These are phyloP conservation scores for Timandra comae DNA, from an alignment of 2,888 invertebrate genomes.

Conservation along the genomic window DNA sequence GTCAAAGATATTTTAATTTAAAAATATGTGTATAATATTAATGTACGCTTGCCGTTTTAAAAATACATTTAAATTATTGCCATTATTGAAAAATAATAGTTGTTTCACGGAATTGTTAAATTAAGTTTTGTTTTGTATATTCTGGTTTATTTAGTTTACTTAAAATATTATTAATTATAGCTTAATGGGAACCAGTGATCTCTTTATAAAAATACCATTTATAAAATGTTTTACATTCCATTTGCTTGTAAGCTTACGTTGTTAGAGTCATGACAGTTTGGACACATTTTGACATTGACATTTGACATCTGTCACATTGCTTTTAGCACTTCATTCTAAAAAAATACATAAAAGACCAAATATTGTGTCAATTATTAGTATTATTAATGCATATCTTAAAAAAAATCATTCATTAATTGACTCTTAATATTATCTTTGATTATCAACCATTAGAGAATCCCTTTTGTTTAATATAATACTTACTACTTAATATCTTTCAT, in stretches of 20 bases:
- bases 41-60: conserved; percentile 14
- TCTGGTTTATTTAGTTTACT: conserved; percentile 16
- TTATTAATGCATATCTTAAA: conserved; percentile 11
- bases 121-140: conserved; percentile 26
- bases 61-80: conserved; percentile 21
- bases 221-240: conserved; percentile 48
- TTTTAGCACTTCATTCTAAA: no score
- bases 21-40: conserved; percentile 6
- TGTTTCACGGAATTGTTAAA: conserved; percentile 11
- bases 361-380: conserved; percentile 12
- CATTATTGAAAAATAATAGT: conserved; percentile 17
- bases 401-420: no score
- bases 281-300: not conserved
- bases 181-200: conserved; percentile 13
- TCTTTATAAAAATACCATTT: conserved; percentile 29
- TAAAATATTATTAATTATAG: not conserved
- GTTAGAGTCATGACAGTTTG: conserved; percentile 35
- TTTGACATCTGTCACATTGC: not conserved
- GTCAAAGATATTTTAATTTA: not conserved
- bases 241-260: conserved; percentile 42
- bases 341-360: not conserved
- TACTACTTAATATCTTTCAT: no score
- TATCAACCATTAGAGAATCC: no score
- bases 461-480: no score
- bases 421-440: no score